phyloP scores from a whole-genome alignment of 53 echinoderm and acorn worm genomes.

The Luidia sarsii region DNA sequence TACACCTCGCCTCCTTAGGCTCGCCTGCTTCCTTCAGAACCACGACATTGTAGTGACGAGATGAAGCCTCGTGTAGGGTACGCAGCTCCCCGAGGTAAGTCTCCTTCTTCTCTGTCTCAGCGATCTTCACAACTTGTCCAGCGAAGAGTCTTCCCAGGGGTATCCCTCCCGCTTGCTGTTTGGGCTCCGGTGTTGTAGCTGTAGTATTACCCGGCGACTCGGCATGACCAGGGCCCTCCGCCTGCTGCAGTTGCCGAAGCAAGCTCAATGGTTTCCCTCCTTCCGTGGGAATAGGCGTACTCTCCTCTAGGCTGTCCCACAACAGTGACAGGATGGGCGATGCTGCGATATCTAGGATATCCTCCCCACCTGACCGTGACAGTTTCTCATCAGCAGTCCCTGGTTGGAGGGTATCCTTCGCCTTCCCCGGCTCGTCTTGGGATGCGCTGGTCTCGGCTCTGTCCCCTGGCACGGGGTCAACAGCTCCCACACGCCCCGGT shows the following conservation, averaged over 20 bases:
- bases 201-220: neutral
- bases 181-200: neutral
- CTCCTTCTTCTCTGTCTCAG: neutral
- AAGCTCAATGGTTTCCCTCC: slow-evolving; percentile 16
- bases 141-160: neutral
- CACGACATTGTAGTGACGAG: slow-evolving; percentile 14
- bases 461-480: no score
- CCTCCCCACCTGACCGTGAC: neutral
- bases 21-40: neutral
- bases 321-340: neutral
- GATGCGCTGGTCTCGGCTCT: no score
- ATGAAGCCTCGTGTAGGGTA: neutral
- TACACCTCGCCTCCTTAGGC: neutral
- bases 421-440: neutral
- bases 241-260: neutral
- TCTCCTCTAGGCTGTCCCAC: neutral
- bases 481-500: neutral
- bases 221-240: neutral
- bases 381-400: no score
- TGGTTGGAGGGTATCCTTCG: no score
- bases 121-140: neutral
- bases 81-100: neutral
- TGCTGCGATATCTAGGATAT: neutral
- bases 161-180: neutral
- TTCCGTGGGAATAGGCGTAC: neutral